Evolutionary conservation across 2,888 invertebrate genomes (phyloP).

Genomic region (Unio delphinus): DNA sequence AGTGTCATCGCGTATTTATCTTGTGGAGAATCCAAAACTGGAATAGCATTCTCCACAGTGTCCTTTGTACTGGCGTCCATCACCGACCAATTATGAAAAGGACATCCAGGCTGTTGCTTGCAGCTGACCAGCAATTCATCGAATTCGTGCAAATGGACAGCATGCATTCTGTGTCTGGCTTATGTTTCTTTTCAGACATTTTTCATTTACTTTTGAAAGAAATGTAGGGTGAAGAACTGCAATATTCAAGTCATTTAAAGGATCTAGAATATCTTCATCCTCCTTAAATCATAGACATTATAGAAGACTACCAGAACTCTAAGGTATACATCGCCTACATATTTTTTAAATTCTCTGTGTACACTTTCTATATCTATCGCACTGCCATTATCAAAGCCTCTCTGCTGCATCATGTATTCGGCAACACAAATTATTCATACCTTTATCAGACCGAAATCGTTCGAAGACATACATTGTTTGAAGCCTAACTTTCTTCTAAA

Average conservation of each 20-base stretch:
- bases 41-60: too few relatives aligned
- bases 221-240: too few relatives aligned
- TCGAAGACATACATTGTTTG: conserved; percentile 1
- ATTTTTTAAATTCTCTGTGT: conserved; percentile 21
- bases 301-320: conserved; percentile 23
- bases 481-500: too few relatives aligned
- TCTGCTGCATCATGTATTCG: conserved; percentile 10
- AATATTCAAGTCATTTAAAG: too few relatives aligned
- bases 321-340: conserved; percentile 29
- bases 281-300: conserved; percentile 23
- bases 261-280: conserved; percentile 17
- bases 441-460: conserved; percentile 16
- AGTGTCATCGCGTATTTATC: too few relatives aligned
- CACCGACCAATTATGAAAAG: too few relatives aligned
- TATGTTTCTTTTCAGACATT: conserved; percentile 20
- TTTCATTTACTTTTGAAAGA: too few relatives aligned
- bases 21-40: too few relatives aligned
- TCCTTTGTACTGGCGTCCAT: too few relatives aligned
- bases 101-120: too few relatives aligned
- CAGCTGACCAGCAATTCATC: too few relatives aligned
- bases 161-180: conserved; percentile 18
- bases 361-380: conserved; percentile 14
- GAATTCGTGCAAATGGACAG: conserved; percentile 6
- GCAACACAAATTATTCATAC: conserved; percentile 24
- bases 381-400: conserved; percentile 2